These are phyloP conservation scores for Anabas testudineus DNA, from an alignment of 2,797 vertebrate genomes.

Conservation along the genomic window DNA sequence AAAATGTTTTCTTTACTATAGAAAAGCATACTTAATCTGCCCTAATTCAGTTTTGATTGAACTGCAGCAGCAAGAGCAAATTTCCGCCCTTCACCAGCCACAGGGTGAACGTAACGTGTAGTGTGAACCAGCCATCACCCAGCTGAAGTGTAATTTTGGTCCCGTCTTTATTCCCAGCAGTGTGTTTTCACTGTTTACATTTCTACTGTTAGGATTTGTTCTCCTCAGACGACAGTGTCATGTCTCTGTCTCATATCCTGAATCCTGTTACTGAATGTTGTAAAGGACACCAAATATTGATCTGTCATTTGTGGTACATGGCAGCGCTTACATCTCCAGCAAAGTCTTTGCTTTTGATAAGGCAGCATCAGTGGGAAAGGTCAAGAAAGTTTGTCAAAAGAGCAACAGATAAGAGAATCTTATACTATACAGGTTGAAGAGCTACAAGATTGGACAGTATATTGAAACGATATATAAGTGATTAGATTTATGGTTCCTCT, in stretches of 20 bases:
- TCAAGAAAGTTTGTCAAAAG: slow-evolving; percentile 50
- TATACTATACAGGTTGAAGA: background rate
- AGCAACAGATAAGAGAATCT: slow-evolving; percentile 40
- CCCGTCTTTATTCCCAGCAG: slow-evolving; percentile 27
- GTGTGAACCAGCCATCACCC: slow-evolving; percentile 55
- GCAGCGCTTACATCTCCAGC: slow-evolving; percentile 28
- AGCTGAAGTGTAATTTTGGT: slow-evolving; percentile 16
- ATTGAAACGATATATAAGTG: slow-evolving; percentile 35
- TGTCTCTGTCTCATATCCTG: slow-evolving; percentile 76
- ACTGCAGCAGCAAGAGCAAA: slow-evolving; percentile 21
- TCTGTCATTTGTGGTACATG: slow-evolving; percentile 38
- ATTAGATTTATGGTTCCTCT: slow-evolving; percentile 10
- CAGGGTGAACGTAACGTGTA: slow-evolving; percentile 26
- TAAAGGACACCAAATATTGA: slow-evolving; percentile 81
- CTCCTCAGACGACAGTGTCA: slow-evolving; percentile 45
- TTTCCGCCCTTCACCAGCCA: slow-evolving; percentile 42
- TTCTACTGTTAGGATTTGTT: slow-evolving; percentile 36
- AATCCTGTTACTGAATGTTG: slow-evolving; percentile 42
- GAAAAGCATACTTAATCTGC: slow-evolving; percentile 21
- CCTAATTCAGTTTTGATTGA: slow-evolving; percentile 51
- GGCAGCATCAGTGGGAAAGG: slow-evolving; percentile 28
- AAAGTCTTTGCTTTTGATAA: slow-evolving; percentile 49
- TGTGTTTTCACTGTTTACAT: slow-evolving; percentile 47
- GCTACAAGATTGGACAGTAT: background rate
- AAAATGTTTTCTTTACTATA: background rate